Evolutionary conservation across 2,113 vertebrate genomes (phyloP).

Genomic region (Microcebus jonahi): DNA sequence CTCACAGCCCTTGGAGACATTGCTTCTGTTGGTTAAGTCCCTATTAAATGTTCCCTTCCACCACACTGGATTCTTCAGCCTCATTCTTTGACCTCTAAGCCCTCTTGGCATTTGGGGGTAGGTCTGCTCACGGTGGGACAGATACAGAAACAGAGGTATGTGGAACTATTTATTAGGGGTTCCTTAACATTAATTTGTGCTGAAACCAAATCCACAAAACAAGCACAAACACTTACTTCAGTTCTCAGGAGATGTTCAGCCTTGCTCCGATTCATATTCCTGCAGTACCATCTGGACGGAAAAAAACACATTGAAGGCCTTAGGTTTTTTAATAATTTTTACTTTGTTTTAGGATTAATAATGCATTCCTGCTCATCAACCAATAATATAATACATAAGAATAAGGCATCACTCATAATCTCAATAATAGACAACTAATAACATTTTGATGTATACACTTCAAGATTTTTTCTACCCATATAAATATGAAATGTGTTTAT

Average conservation of each 20-base stretch:
- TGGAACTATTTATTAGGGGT: neutral
- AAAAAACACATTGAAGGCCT: neutral
- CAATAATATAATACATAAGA: neutral
- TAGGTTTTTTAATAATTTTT: neutral
- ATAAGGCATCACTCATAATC: neutral
- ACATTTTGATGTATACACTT: neutral
- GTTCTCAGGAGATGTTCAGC: slow-evolving; percentile 94
- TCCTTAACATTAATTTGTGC: neutral
- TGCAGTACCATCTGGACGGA: slow-evolving; percentile 93
- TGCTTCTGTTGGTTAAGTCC: neutral
- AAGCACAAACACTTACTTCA: slow-evolving; percentile 85
- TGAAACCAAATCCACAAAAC: neutral
- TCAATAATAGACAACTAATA: neutral
- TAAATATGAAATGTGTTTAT: no score
- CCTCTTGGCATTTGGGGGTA: neutral
- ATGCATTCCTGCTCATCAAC: neutral
- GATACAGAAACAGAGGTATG: neutral
- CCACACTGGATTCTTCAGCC: neutral
- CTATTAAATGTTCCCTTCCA: neutral
- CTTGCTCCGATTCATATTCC: slow-evolving; percentile 93
- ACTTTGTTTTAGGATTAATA: neutral
- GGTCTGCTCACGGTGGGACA: neutral
- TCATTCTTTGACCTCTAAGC: neutral
- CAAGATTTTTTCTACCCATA: neutral
- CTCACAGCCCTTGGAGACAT: neutral